phyloP scores from a whole-genome alignment of 2,797 vertebrate species.

The Lepus townsendii region DNA sequence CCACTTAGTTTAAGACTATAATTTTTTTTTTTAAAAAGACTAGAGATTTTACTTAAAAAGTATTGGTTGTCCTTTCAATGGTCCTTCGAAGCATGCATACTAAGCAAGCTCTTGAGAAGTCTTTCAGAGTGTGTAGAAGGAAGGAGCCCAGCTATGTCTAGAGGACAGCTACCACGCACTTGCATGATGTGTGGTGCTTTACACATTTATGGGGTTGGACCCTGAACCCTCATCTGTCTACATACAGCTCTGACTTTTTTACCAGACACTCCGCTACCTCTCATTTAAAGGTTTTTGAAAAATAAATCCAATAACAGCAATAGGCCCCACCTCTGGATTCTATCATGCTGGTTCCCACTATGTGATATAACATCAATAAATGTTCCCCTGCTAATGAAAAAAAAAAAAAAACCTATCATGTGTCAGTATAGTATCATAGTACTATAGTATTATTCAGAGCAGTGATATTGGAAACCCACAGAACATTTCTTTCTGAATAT shows the following conservation, averaged over 20 bases:
- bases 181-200: not conserved
- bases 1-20: not conserved
- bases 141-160: not conserved
- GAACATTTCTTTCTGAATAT: not conserved
- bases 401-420: not conserved
- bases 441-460: not conserved
- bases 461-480: not conserved
- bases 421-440: no score
- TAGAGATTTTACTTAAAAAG: not conserved
- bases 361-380: not conserved
- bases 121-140: not conserved
- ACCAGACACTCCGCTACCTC: not conserved
- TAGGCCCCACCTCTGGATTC: not conserved
- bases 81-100: not conserved
- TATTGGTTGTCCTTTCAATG: not conserved
- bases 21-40: not conserved
- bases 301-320: not conserved
- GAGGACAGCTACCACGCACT: not conserved
- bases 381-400: not conserved
- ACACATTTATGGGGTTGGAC: not conserved
- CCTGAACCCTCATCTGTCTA: not conserved
- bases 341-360: not conserved
- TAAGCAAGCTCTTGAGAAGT: not conserved
- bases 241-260: not conserved
- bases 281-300: conserved; percentile 6